Conservation (phyloP, 2,113 vertebrate genomes). For the Labrus mixtus region DNA sequence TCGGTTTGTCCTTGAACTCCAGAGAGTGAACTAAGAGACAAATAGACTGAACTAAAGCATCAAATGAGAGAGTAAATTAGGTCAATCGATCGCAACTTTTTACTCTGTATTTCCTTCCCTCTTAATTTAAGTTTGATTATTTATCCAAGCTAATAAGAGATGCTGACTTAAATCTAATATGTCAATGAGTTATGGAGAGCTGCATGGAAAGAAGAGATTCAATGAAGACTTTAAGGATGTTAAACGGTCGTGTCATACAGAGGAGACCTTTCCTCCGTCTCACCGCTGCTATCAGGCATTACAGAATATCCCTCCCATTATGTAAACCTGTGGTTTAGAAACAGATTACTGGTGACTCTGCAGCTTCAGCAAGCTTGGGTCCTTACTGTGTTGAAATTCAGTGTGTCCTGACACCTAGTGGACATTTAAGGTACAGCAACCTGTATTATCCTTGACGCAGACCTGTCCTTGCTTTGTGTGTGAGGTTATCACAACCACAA, state of each 20-base stretch:
- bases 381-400: not conserved
- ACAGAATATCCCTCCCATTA: slow-evolving; percentile 31
- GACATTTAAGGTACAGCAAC: slow-evolving; percentile 7
- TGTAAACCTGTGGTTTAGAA: slow-evolving; percentile 39
- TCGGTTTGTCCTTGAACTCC: not conserved
- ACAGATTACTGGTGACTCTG: slow-evolving; percentile 43
- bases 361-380: slow-evolving; percentile 43
- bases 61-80: not conserved
- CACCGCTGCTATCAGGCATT: not conserved
- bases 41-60: not conserved
- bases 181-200: too few species aligned
- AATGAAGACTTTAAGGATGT: not conserved
- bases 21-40: not conserved
- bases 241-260: not conserved
- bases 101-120: too few species aligned
- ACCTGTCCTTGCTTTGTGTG: not conserved
- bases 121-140: too few species aligned
- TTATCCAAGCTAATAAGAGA: too few species aligned
- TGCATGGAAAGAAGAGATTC: too few species aligned
- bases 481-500: too few species aligned
- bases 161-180: too few species aligned
- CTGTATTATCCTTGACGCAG: not conserved
- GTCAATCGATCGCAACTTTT: too few species aligned
- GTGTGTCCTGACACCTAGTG: slow-evolving; percentile 59
- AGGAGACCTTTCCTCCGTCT: not conserved